Percentiles rank a stretch among this genome's conserved stretches.
Evolutionary conservation across 2,797 vertebrate species (phyloP).

Genomic region (Tauraco hartlaubi): DNA sequence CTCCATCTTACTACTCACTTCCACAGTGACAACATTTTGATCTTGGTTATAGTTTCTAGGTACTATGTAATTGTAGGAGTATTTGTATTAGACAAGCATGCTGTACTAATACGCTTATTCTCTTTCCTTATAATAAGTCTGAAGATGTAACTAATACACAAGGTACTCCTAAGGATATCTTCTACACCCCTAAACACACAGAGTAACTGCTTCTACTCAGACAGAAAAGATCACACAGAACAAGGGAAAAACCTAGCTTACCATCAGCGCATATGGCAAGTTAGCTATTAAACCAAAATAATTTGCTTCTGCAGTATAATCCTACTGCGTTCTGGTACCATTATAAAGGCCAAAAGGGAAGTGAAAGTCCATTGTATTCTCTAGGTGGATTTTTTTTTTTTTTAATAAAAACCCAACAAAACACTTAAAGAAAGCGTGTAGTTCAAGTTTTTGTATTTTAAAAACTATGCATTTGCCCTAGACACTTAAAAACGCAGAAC

Average conservation of each 20-base stretch:
- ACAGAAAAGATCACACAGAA: background rate
- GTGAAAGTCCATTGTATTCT: background rate
- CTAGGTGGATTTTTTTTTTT: background rate
- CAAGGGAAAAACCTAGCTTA: background rate
- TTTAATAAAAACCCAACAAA: no score
- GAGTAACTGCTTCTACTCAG: background rate
- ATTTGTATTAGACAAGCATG: background rate
- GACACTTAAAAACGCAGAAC: background rate
- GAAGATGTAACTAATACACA: background rate
- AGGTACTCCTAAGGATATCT: background rate
- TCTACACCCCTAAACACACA: background rate
- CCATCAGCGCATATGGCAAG: background rate
- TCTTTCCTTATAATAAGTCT: background rate
- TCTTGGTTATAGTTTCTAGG: background rate
- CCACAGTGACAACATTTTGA: background rate
- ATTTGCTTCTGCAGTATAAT: background rate
- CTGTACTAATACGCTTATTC: background rate
- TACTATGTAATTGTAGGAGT: background rate
- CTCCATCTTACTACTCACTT: background rate
- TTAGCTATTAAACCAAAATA: background rate
- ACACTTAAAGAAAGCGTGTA: background rate
- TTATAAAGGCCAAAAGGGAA: background rate
- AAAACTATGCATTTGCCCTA: background rate
- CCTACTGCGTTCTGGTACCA: background rate
- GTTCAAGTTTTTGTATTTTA: background rate